Conservation (phyloP, 2,797 vertebrate genomes). For the Mormyrops attenuatus region DNA sequence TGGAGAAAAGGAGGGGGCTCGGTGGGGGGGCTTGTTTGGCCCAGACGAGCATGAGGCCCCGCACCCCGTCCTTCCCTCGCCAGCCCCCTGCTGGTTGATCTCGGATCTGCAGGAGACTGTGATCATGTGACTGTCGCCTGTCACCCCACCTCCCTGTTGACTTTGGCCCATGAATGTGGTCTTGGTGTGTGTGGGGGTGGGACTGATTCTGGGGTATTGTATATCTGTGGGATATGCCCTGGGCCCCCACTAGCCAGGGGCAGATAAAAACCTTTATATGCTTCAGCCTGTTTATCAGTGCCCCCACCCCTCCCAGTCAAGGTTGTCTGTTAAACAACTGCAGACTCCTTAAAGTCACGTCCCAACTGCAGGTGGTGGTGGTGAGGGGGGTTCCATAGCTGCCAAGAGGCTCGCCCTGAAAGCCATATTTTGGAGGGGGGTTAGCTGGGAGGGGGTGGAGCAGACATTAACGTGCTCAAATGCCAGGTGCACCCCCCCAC, state of each 20-base stretch:
- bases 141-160: not conserved
- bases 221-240: not conserved
- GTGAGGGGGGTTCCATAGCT: not conserved
- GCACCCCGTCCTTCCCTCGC: not conserved
- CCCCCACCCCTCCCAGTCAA: no score
- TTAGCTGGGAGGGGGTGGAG: not conserved
- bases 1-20: not conserved
- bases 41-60: not conserved
- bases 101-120: not conserved
- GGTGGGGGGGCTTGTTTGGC: not conserved
- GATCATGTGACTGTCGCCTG: not conserved
- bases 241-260: not conserved
- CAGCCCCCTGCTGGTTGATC: not conserved
- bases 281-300: not conserved
- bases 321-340: not conserved
- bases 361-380: not conserved
- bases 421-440: not conserved
- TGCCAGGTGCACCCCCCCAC: not conserved
- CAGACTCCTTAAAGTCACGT: not conserved
- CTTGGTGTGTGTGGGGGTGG: not conserved
- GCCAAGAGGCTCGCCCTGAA: not conserved
- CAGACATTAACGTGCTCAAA: constrained; percentile 38
- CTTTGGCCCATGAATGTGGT: not conserved
- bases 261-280: not conserved
- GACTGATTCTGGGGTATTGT: not conserved